phyloP scores from a whole-genome alignment of 2,888 invertebrate species.

The Caenorhabditis becei region DNA sequence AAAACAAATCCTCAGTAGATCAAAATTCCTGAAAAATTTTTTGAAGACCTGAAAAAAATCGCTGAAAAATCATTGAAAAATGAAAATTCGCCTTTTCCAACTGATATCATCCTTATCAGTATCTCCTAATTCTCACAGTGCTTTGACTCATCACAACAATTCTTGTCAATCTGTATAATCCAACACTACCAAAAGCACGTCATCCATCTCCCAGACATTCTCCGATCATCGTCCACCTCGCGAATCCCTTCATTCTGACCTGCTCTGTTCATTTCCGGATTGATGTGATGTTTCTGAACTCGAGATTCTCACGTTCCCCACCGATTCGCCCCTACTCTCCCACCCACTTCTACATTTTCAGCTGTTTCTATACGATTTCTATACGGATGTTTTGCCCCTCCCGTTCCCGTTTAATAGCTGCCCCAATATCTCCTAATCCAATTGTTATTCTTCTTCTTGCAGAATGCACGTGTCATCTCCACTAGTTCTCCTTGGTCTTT shows the following conservation, averaged over 20 bases:
- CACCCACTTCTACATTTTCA: not conserved
- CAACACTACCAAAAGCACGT: not conserved
- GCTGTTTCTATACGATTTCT: slow-evolving; percentile 3
- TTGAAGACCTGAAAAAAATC: too few relatives aligned
- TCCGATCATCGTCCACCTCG: not conserved
- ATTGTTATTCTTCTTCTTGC: not conserved
- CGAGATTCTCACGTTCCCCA: not conserved
- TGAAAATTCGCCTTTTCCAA: too few relatives aligned
- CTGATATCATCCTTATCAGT: too few relatives aligned
- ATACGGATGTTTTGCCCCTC: not conserved
- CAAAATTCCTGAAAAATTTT: too few relatives aligned
- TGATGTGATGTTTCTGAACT: not conserved
- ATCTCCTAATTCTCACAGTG: not conserved
- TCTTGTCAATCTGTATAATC: not conserved
- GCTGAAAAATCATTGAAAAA: too few relatives aligned
- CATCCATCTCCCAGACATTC: not conserved
- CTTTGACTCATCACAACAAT: not conserved
- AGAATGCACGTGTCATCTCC: slow-evolving; percentile 10
- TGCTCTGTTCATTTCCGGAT: not conserved
- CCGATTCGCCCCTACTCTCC: not conserved
- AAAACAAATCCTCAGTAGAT: too few relatives aligned
- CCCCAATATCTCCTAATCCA: not conserved
- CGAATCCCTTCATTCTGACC: not conserved
- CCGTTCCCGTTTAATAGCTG: not conserved
- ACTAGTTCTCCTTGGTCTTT: slow-evolving; percentile 6